These are phyloP conservation scores for Chascanopsetta lugubris DNA, from an alignment of 2,113 vertebrate genomes.

Conservation along the genomic window DNA sequence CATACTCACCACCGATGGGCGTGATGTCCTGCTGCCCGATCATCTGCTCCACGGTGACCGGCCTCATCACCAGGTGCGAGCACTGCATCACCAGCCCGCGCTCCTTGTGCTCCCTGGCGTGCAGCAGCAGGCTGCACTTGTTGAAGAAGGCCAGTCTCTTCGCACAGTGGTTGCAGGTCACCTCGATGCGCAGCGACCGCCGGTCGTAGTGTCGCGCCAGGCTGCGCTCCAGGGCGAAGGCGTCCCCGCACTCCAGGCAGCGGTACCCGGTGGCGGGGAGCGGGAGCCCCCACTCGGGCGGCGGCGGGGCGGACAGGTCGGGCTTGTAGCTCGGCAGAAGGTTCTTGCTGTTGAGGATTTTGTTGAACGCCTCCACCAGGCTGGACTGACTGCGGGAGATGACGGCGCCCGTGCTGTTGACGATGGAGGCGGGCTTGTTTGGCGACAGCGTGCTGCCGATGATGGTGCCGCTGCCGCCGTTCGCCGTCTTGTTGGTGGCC, in stretches of 20 bases:
- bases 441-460: conserved; percentile 67
- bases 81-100: conserved; percentile 98
- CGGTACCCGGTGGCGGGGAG: conserved; percentile 90
- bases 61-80: conserved; percentile 95
- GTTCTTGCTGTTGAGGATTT: conserved; percentile 97
- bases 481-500: conserved; percentile 82
- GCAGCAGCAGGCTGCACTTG: conserved; percentile 95
- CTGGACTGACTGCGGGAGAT: conserved; percentile 95
- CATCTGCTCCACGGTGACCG: conserved; percentile 95
- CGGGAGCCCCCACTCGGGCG: conserved; percentile 85
- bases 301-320: conserved; percentile 86
- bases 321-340: conserved; percentile 93
- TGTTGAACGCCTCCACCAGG: conserved; percentile 96
- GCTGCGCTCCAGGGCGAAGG: conserved; percentile 94
- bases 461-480: conserved; percentile 64
- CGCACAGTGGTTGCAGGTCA: conserved; percentile 96
- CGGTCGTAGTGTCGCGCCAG: conserved; percentile 94
- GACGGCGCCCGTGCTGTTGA: conserved; percentile 85
- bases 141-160: conserved; percentile 97
- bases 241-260: conserved; percentile 94
- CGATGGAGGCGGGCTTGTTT: conserved; percentile 80
- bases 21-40: conserved; percentile 93
- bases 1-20: conserved; percentile 77
- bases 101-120: conserved; percentile 97
- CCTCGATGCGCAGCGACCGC: conserved; percentile 94